A percentile compares a stretch with the other conserved stretches of the same genome.
Evolutionary conservation across 2,888 invertebrate species (phyloP).

Genomic region (Chorisops tibialis): DNA sequence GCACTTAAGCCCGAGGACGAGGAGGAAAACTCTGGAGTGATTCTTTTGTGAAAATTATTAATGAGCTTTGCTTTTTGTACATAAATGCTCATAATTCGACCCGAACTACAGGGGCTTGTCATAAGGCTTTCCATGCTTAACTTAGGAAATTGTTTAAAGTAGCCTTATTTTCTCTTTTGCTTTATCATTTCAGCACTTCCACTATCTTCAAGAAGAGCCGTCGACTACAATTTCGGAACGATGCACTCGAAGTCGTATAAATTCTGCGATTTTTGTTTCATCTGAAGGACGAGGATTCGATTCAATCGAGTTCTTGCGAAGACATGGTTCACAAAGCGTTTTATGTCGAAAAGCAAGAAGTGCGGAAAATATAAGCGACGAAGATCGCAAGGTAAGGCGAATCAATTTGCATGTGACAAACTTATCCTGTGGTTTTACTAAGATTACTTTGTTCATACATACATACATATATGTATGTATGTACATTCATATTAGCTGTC

Average conservation of each 20-base stretch:
- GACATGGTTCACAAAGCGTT: constrained; percentile 76
- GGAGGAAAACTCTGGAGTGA: too few species aligned
- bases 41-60: too few species aligned
- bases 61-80: too few species aligned
- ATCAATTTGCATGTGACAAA: not conserved
- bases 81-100: not conserved
- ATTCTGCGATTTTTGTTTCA: constrained; percentile 81
- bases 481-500: too few species aligned
- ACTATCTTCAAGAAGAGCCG: constrained; percentile 66
- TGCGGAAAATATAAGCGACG: constrained; percentile 63
- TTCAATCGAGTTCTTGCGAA: constrained; percentile 73
- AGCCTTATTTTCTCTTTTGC: not conserved
- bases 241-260: constrained; percentile 69
- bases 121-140: too few species aligned
- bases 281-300: constrained; percentile 72
- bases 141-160: too few species aligned
- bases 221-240: constrained; percentile 63
- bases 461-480: too few species aligned
- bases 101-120: too few species aligned
- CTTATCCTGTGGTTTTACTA: not conserved
- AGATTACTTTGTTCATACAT: constrained; percentile 11
- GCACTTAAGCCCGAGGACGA: too few species aligned
- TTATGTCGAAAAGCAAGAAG: constrained; percentile 77
- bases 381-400: constrained; percentile 49
- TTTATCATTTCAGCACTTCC: constrained; percentile 61